Percentiles rank a stretch among this genome's conserved stretches.
These are phyloP conservation scores for Anthopleura sola DNA, from an alignment of 64 coral and sea anemone species.

Conservation along the genomic window DNA sequence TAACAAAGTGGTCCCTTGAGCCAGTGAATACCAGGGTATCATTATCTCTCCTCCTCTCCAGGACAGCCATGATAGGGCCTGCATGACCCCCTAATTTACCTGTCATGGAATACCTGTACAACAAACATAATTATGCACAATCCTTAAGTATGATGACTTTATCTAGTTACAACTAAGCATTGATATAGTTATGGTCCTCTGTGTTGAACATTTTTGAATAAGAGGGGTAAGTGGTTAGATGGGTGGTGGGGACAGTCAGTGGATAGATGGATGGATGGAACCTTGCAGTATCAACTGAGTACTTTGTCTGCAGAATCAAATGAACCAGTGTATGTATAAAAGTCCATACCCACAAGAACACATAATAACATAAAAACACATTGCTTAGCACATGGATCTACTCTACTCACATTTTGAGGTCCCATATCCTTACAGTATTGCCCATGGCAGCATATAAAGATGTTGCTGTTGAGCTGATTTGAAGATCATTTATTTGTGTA, in stretches of 20 bases:
- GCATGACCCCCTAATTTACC: conserved; percentile 93
- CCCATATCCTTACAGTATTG: conserved; percentile 89
- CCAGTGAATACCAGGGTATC: conserved; percentile 86
- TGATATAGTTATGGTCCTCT: too few species aligned
- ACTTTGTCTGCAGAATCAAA: too few species aligned
- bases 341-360: neutral
- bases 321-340: too few species aligned
- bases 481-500: conserved; percentile 89
- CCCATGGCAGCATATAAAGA: conserved; percentile 79
- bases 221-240: too few species aligned
- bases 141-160: too few species aligned
- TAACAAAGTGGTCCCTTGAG: conserved; percentile 94
- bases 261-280: too few species aligned
- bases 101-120: conserved; percentile 86
- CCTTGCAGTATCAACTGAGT: too few species aligned
- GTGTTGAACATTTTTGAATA: too few species aligned
- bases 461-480: conserved; percentile 62
- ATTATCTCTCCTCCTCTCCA: conserved; percentile 49
- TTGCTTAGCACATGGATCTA: neutral
- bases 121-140: neutral
- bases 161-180: too few species aligned
- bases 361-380: neutral
- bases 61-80: conserved; percentile 82
- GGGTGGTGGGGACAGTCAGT: too few species aligned
- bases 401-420: conserved; percentile 80